Base-by-base conservation (phyloP, 92 coral and sea anemone genomes). In the Porites lobata region DNA sequence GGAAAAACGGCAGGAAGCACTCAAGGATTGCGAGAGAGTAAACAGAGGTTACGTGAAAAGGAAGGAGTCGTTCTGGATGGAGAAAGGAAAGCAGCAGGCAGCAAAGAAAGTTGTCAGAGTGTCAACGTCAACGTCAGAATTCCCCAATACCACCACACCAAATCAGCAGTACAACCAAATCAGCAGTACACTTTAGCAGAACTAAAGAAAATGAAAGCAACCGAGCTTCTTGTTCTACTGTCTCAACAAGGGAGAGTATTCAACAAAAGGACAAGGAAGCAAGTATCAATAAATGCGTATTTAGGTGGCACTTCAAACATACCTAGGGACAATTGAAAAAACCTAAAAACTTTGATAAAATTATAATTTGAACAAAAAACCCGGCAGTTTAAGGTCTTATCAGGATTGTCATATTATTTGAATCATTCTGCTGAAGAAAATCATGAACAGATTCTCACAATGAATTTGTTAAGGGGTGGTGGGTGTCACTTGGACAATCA, bases 1-100 rank as follows among this genome's bases (percentile, higher is more conserved):
- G 8, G 94, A 91, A 29, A 87, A 91, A 59, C 65, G 94, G 77
- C 93, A 90, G 65, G 93, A 79, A 70, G 82, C 43, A 57, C 89
- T 79, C 19, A 85, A 70, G 78, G 83, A 65, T 12, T 21, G 51
- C 19, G 68, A 66, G 32, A 58, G 68, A 24, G 68, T 12, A n/a
- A 76, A 56, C 22, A 3, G 52, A 14, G 9, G 17, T 14, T 62
- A 59, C 15, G n/a, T 77, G 8, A 77, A 77, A 29, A 77, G 81
- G 20, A 77, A 62, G 57, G 50, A 8, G 32, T 77, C 70, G 17
- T 77, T 77, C 70, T 77, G 70, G 70, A 26, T 29, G 53, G 81
- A 61, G 8, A 70, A 70, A 1, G 70, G 70, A 38, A 77, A 61
- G 29, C 70, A 77, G 51, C 68, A 77, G 21, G 81, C 81, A 22